Conservation (phyloP, 2,113 vertebrate genomes). For the Antechinus flavipes region DNA sequence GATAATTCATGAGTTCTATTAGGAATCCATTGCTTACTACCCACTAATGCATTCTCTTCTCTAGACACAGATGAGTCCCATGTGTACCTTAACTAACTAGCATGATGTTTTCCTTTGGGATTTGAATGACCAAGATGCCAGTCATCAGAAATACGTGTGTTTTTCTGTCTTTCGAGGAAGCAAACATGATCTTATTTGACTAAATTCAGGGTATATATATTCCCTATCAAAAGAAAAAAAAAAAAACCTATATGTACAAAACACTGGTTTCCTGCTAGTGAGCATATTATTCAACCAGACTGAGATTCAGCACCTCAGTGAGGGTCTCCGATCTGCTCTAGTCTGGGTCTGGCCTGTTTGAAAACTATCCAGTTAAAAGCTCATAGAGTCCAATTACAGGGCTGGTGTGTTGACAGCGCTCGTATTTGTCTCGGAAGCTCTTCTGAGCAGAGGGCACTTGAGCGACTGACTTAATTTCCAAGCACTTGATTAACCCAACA, state of each 20-base stretch:
- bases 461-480: constrained; percentile 76
- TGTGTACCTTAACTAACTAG: constrained; percentile 43
- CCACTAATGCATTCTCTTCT: constrained; percentile 33
- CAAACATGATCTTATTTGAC: background rate
- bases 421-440: constrained; percentile 76
- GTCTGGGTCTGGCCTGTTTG: constrained; percentile 58
- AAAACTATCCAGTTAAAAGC: constrained; percentile 66
- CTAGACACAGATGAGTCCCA: constrained; percentile 28
- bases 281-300: background rate
- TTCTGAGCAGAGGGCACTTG: constrained; percentile 75
- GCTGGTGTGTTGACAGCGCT: constrained; percentile 71
- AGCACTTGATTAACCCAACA: constrained; percentile 76
- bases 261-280: background rate
- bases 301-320: background rate
- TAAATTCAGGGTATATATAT: background rate
- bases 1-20: constrained; percentile 50
- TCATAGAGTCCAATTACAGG: constrained; percentile 69
- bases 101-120: constrained; percentile 8
- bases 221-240: constrained; percentile 22
- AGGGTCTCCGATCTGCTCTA: constrained; percentile 21
- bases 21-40: constrained; percentile 24
- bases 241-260: background rate
- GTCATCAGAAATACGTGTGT: constrained; percentile 8
- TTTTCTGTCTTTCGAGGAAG: constrained; percentile 36
- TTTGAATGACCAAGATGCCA: constrained; percentile 47